Evolutionary conservation across 1,140 invertebrate genomes (phyloP).

Genomic region (Leptinotarsa texana): DNA sequence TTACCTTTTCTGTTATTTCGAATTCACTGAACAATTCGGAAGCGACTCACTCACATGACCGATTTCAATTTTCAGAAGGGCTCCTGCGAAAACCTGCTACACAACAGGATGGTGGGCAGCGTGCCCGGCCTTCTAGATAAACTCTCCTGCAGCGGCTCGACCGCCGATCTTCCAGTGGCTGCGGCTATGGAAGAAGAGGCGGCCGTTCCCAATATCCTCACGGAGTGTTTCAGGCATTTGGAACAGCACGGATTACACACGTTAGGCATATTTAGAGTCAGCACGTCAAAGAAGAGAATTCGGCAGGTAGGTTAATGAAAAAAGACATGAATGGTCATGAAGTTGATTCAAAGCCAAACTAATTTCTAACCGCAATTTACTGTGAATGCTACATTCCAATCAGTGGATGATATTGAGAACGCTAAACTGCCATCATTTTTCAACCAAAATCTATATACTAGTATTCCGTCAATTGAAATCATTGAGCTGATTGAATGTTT

Average conservation of each 20-base stretch:
- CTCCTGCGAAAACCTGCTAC: constrained; percentile 70
- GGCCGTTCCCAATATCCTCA: constrained; percentile 75
- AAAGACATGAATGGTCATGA: no score
- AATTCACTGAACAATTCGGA: no score
- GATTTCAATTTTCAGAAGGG: constrained; percentile 53
- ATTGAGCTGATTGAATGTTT: no score
- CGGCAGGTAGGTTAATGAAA: constrained; percentile 70
- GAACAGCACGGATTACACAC: constrained; percentile 78
- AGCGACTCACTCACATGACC: no score
- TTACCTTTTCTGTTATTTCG: no score
- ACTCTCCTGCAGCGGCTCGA: constrained; percentile 47
- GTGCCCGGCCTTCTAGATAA: constrained; percentile 63
- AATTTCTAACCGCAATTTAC: no score
- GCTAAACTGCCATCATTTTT: no score
- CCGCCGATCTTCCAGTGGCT: constrained; percentile 46
- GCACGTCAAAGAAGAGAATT: constrained; percentile 86
- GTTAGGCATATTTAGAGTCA: constrained; percentile 87
- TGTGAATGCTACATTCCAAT: no score
- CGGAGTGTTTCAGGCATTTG: constrained; percentile 79
- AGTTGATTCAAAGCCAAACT: no score
- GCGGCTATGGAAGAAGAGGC: constrained; percentile 51
- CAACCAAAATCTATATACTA: no score
- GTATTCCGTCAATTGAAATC: no score
- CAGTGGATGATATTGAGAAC: no score
- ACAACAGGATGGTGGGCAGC: constrained; percentile 62